A percentile compares a stretch with the other conserved stretches of the same genome.
Conservation (phyloP, 2,888 invertebrate species). For the Diplolepis rosae region DNA sequence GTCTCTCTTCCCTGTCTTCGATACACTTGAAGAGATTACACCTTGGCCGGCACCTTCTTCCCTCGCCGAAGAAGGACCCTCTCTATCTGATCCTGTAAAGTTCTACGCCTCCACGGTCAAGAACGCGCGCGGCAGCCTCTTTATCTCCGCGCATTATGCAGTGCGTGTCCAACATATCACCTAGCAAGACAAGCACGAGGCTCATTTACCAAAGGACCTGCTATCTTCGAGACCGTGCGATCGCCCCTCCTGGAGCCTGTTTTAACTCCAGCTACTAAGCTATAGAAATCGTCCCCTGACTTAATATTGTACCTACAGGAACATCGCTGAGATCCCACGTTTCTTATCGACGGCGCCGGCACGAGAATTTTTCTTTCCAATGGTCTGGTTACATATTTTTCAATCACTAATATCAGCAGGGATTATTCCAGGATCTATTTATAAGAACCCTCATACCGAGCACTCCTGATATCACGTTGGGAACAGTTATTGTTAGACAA, state of each 20-base stretch:
- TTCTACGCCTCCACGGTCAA: conserved; percentile 39
- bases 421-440: background rate
- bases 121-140: conserved; percentile 41
- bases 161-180: conserved; percentile 52
- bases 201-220: conserved; percentile 20
- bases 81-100: conserved; percentile 51
- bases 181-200: conserved; percentile 37
- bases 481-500: too few relatives aligned
- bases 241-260: background rate
- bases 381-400: background rate
- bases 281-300: conserved; percentile 11
- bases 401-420: background rate
- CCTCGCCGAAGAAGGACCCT: conserved; percentile 36
- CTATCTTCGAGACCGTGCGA: conserved; percentile 9
- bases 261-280: conserved; percentile 10
- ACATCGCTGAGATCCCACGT: background rate
- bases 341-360: background rate
- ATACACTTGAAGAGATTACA: background rate
- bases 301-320: background rate
- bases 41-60: background rate
- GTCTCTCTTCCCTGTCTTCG: background rate
- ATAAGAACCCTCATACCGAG: background rate
- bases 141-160: conserved; percentile 50
- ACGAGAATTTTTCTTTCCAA: background rate
- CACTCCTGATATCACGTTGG: background rate